Base-by-base conservation (phyloP, 2,797 vertebrate genomes). In the Myotis vivesi region DNA sequence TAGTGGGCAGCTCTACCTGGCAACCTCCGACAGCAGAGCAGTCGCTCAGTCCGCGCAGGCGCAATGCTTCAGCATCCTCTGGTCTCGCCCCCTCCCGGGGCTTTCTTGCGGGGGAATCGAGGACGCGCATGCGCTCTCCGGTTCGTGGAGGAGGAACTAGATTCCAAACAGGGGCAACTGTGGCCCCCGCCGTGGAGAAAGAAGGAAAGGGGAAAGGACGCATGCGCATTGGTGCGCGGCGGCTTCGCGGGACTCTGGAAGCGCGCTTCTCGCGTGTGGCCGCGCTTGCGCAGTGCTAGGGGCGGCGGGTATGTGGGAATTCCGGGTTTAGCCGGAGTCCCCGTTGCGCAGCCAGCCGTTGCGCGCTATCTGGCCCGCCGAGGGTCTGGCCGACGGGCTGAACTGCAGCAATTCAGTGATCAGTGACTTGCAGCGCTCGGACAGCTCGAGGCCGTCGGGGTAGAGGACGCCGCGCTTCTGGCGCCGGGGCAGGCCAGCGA, bases 401-500 rank as follows among this genome's bases (percentile, higher is more conserved):
- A 98, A 98, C 85, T 97, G 98, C 82, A 99, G 98, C 90, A 99
- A 84, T 46, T 98, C 97, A 30, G 97, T 30, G 6, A 99, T 98
- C 38, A 99, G 98, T 44, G 95, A 76, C 30, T 85, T 97, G 94
- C 98, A 98, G 41, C 98, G 98, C 30, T 98, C 98, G 0, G 98
- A 97, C 93, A 98, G 96, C 0, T 94, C 89, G 15, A 97, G 79
- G 13, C 94, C 95, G 5, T 98, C 96, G 0, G 98, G 98, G 94
- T 98, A 99, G 46, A 97, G 93, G 71, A 98, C 97, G 4, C 98
- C 98, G 51, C 96, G 98, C 94, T 98, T 97, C 96, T 99, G 98
- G 76, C 94, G 97, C 72, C 97, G 91, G 22, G 97, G 97, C 91
- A 99, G 97, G 85, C 97, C 97, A 33, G 89, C 95, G 49, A 98